Evolutionary conservation across 30 jellyfish, hydroid and myxozoan genomes (phyloP).

Genomic region (Pelagia noctiluca): DNA sequence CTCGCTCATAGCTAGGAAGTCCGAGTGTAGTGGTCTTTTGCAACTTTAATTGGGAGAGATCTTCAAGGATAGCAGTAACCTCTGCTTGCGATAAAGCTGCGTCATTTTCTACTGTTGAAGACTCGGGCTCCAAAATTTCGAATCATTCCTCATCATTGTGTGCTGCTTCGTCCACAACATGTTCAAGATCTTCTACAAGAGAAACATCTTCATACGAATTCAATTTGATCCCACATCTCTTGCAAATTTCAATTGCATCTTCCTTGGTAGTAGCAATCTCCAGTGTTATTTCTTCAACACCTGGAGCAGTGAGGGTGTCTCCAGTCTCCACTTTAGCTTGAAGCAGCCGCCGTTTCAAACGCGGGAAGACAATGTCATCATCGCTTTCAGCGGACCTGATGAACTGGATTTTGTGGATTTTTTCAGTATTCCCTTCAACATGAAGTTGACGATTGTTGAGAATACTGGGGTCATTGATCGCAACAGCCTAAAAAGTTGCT

Average conservation of each 20-base stretch:
- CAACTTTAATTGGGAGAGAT: not conserved
- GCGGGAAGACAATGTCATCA: too few relatives aligned
- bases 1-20: not conserved
- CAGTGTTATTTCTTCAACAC: too few relatives aligned
- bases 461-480: too few relatives aligned
- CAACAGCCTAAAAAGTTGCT: too few relatives aligned
- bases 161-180: conserved; percentile 51
- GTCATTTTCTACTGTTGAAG: not conserved
- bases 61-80: not conserved
- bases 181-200: conserved; percentile 27
- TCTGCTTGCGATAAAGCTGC: not conserved
- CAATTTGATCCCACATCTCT: conserved; percentile 29
- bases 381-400: not conserved
- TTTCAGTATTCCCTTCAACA: not conserved
- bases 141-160: conserved; percentile 9
- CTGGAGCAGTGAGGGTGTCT: too few relatives aligned
- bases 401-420: not conserved
- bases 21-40: not conserved
- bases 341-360: too few relatives aligned
- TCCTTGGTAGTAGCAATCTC: too few relatives aligned
- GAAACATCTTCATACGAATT: conserved; percentile 1
- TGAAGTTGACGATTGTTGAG: not conserved
- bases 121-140: not conserved
- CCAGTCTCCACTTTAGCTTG: too few relatives aligned
- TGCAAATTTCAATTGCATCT: conserved; percentile 25